A percentile compares a stretch with the other conserved stretches of the same genome.
Evolutionary conservation across 2,113 vertebrate species (phyloP).

Genomic region (Sander vitreus): DNA sequence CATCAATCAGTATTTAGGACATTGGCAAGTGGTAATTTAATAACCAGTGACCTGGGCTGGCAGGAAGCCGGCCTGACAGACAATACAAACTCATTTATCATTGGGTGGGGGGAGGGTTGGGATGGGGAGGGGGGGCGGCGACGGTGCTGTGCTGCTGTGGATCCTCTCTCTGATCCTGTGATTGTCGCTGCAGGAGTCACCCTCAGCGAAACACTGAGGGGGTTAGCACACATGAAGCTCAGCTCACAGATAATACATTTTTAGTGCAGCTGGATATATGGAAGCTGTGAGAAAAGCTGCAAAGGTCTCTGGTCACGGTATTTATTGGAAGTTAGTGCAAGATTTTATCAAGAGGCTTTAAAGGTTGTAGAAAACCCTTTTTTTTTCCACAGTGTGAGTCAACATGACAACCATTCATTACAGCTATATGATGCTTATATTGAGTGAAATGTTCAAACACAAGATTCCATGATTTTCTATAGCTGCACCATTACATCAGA

Average conservation of each 20-base stretch:
- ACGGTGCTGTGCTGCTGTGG: conserved; percentile 82
- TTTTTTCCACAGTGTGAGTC: neutral
- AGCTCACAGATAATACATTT: conserved; percentile 39
- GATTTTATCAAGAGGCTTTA: conserved; percentile 1
- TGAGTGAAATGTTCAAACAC: conserved; percentile 3
- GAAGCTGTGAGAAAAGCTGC: conserved; percentile 23
- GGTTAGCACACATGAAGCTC: conserved; percentile 35
- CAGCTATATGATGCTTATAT: conserved; percentile 18
- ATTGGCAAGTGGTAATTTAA: conserved; percentile 99
- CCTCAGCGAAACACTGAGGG: conserved; percentile 38
- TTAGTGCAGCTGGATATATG: conserved; percentile 37
- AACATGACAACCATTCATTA: conserved; percentile 20
- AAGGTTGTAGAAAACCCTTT: neutral
- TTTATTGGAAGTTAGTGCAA: conserved; percentile 8
- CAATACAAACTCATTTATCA: conserved; percentile 99
- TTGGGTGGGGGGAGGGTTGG: conserved; percentile 17
- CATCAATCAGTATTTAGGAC: conserved; percentile 98
- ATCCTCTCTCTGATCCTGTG: conserved; percentile 86
- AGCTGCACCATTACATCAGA: conserved; percentile 39
- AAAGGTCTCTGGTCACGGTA: neutral
- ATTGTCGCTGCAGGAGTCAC: conserved; percentile 78
- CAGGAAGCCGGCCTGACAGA: conserved; percentile 95
- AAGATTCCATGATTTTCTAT: neutral
- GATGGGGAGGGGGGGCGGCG: conserved; percentile 10
- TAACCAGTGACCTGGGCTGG: conserved; percentile 95